Evolutionary conservation across 2,888 invertebrate genomes (phyloP), one percentile per base, ranked within the genome.

Genomic region (Sussaba pulchella): DNA sequence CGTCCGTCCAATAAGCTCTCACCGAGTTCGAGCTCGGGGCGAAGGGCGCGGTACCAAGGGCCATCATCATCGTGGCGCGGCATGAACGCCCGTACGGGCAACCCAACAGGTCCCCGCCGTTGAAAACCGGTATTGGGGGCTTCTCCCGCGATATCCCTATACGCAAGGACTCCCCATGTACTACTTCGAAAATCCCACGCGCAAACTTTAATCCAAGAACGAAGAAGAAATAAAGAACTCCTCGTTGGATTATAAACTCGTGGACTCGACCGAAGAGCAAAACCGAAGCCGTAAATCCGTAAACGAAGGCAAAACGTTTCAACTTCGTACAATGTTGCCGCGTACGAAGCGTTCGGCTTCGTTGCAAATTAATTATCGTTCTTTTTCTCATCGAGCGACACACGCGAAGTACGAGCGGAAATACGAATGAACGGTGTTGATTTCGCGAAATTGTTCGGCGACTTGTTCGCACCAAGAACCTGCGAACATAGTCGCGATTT

Each of bases 11-110:
- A 73, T 64, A 52, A 12, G 3, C 6, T 2, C 8, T 50, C 70
- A 57, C 50, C 39, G 21, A 47, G 54, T 26, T 52, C 6, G n/a
- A n/a, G 4, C 41, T 14, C 54, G 54, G 31, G 41, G 12, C 31
- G 41, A 83, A 82, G 83, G 83, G 83, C 83, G 81, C 78, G 76
- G 78, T 78, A 78, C 70, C 75, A 61, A 36, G 72, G 83, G 76
- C 31, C 31, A 31, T 2, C 31, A 78, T 73, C 41, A 79, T 66
- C 59, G 12, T 61, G 36, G 54, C 26, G 31, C 54, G 26, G 54
- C 69, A 57, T 31, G 31, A 31, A 31, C 31, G 31, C 2, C 31
- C 4, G n/a, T n/a, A 43, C 26, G 21, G 5, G 14, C 41, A 14
- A 6, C 14, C 54, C 17, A 52, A 52, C 21, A 36, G 41, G 52